Conservation (phyloP, 2,888 invertebrate species). For the Antheraea yamamai region DNA sequence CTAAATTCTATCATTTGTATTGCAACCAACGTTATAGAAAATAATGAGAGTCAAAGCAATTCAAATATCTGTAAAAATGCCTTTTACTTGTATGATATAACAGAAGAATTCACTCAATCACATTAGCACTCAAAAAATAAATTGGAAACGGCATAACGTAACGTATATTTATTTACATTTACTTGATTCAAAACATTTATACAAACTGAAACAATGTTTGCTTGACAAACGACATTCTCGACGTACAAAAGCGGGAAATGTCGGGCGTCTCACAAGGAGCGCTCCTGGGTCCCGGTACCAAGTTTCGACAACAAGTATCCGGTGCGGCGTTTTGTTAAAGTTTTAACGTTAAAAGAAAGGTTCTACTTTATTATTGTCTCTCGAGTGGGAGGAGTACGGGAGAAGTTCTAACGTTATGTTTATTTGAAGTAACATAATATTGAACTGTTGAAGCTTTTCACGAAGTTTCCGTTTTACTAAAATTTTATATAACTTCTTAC, state of each 20-base stretch:
- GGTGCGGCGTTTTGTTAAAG: conserved; percentile 39
- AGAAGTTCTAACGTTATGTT: conserved; percentile 36
- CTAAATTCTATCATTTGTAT: too few relatives aligned
- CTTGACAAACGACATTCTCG: conserved; percentile 12
- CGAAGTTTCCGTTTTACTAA: background rate
- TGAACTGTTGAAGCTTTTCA: background rate
- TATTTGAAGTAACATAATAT: conserved; percentile 45
- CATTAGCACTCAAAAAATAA: background rate
- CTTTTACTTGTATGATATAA: background rate
- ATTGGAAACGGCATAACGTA: background rate
- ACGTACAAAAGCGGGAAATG: conserved; percentile 9
- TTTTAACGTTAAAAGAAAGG: conserved; percentile 45
- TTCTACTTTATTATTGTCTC: conserved; percentile 44
- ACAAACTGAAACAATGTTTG: conserved; percentile 14
- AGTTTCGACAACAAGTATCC: conserved; percentile 32
- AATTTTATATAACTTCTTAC: background rate
- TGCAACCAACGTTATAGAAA: too few relatives aligned
- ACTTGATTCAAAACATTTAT: conserved; percentile 11
- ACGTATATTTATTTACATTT: conserved; percentile 1
- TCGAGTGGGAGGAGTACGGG: conserved; percentile 33
- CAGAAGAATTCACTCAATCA: background rate
- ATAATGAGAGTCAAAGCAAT: too few relatives aligned
- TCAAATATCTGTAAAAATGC: background rate
- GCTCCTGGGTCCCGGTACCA: conserved; percentile 31
- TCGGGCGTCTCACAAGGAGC: conserved; percentile 27